Conservation (phyloP, 1,140 invertebrate genomes). For the Chrysomallon squamiferum region DNA sequence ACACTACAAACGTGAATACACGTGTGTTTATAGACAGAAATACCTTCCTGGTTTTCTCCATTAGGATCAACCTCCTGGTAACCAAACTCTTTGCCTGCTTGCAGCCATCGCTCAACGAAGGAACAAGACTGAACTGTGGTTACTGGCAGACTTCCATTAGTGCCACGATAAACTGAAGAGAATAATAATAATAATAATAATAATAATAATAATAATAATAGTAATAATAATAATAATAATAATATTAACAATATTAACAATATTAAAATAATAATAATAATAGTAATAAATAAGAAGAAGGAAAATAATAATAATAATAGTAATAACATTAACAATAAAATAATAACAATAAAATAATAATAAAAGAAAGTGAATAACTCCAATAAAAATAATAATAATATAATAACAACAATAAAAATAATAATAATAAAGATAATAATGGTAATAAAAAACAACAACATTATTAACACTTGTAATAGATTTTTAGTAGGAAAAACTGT, state of each 20-base stretch:
- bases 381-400: neutral
- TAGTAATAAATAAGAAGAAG: neutral
- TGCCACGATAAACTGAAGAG: neutral
- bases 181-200: neutral
- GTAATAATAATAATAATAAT: neutral
- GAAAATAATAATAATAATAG: neutral
- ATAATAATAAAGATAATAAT: too few relatives aligned
- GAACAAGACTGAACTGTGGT: neutral
- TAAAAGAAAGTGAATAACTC: neutral
- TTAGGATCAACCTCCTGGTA: neutral
- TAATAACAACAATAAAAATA: too few relatives aligned
- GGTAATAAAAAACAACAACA: too few relatives aligned
- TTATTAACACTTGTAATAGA: too few relatives aligned
- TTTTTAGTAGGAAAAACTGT: too few relatives aligned
- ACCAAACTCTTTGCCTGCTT: neutral
- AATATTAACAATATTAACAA: neutral
- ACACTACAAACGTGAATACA: too few relatives aligned
- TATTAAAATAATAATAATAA: neutral
- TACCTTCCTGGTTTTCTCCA: constrained; percentile 1
- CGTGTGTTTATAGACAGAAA: too few relatives aligned
- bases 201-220: neutral
- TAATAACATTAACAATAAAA: neutral
- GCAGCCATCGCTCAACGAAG: neutral
- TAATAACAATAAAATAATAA: neutral
- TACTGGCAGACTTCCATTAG: neutral